Evolutionary conservation across 2,113 vertebrate genomes (phyloP), one percentile per base, ranked within the genome.

Genomic region (Anser cygnoides): DNA sequence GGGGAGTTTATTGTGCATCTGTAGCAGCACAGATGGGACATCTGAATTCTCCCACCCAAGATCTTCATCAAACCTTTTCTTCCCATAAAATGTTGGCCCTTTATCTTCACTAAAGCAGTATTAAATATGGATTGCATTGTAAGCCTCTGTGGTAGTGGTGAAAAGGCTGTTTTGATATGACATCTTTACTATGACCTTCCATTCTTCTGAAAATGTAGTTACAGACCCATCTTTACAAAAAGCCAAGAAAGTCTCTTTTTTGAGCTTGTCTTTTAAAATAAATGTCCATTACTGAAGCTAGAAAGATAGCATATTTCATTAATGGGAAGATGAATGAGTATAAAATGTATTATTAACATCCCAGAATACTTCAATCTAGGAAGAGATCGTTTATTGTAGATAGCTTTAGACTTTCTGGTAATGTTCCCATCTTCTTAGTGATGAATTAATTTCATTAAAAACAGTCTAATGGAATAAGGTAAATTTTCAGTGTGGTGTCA

Each of bases 171-270:
- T 95, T 91, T 95, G 89, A 70, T 96, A 77, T 13, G 55, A 89
- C 63, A 90, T 95, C 70, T 95, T 95, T 52, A 89, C 55, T 2
- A 0, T 92, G 78, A 93, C 77, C 84, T 93, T 97, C 77, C 29
- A 59, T 94, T 97, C 93, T 97, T 96, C 89, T 89, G 78, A 95
- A 96, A 91, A 93, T 87, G 91, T 97, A 72, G 61, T 89, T 96
- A 84, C 39, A 96, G 87, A 65, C 37, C 50, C 37, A 35, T 89
- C 84, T 91, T 88, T 84, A 66, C 57, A 68, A 91, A 93, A 94
- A 89, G 41, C 62, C 71, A 92, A 85, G 59, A 58, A 89, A 92
- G 35, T 49, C 78, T 92, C 35, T 87, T 89, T 79, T 92, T 46
- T 83, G 50, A 95, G 18, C 65, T 62, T 84, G 29, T 81, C 83